These are phyloP conservation scores for Lysiphlebus fabarum DNA, from an alignment of 1,140 invertebrate species.

Conservation along the genomic window DNA sequence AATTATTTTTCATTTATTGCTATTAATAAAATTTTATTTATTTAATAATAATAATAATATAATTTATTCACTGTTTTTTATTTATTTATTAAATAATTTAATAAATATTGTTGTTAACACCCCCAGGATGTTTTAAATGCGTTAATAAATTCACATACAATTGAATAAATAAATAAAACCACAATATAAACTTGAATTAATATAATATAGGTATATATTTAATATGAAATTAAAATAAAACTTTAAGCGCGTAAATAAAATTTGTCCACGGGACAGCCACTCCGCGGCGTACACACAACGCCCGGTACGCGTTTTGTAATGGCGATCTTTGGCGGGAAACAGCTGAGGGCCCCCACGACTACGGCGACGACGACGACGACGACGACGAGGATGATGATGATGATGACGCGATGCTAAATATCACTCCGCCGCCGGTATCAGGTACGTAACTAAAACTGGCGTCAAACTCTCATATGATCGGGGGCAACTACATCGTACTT, in stretches of 20 bases:
- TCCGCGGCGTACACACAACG: conserved; percentile 41
- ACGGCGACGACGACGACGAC: no score
- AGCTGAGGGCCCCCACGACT: conserved; percentile 58
- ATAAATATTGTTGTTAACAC: background rate
- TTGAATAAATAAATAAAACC: no score
- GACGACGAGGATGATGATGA: no score
- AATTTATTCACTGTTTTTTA: background rate
- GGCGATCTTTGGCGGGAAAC: conserved; percentile 66
- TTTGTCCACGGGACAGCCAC: conserved; percentile 38
- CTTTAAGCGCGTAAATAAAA: background rate
- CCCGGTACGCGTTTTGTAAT: conserved; percentile 56
- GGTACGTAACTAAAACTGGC: conserved; percentile 28
- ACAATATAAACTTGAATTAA: no score
- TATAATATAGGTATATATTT: no score
- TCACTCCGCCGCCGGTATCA: conserved; percentile 52
- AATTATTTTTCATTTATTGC: no score
- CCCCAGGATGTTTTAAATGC: background rate
- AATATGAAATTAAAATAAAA: no score
- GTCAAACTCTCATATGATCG: background rate
- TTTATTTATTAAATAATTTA: background rate
- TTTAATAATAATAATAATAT: no score
- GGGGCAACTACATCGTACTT: background rate
- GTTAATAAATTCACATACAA: no score
- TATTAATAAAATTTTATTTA: no score
- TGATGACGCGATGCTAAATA: conserved; percentile 37